phyloP scores from a whole-genome alignment of 1,140 invertebrate genomes.

The Caenorhabditis inopinata region DNA sequence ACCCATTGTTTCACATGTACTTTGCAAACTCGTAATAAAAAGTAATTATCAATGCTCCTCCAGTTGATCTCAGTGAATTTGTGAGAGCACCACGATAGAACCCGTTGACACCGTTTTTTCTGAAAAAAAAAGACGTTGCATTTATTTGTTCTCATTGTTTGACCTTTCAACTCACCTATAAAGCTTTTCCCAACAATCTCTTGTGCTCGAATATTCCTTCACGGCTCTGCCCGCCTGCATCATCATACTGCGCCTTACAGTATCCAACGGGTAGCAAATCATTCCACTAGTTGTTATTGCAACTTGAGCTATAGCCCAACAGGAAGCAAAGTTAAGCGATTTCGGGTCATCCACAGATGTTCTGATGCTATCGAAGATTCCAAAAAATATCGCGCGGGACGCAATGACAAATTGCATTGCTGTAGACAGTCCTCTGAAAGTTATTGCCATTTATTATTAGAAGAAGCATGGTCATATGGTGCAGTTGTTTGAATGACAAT shows the following conservation, averaged over 20 bases:
- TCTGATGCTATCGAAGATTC: conserved; percentile 65
- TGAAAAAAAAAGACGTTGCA: conserved; percentile 45
- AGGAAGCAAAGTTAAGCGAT: conserved; percentile 49
- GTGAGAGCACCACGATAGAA: conserved; percentile 58
- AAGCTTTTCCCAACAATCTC: conserved; percentile 54
- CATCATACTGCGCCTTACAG: conserved; percentile 58
- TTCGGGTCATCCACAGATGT: conserved; percentile 47
- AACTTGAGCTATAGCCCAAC: conserved; percentile 58
- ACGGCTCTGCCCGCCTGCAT: conserved; percentile 53
- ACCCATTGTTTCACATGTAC: conserved; percentile 44
- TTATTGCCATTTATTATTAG: neutral
- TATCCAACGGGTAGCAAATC: conserved; percentile 60
- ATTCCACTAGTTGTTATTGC: conserved; percentile 5
- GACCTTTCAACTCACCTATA: conserved; percentile 40
- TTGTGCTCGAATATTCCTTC: conserved; percentile 51
- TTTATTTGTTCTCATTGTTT: no score
- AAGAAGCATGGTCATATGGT: neutral
- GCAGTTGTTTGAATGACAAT: neutral
- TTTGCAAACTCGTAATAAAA: conserved; percentile 61
- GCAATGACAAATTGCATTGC: conserved; percentile 66
- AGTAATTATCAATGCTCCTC: conserved; percentile 58
- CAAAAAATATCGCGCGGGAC: conserved; percentile 67
- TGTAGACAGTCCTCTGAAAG: conserved; percentile 61
- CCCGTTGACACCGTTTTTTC: conserved; percentile 51
- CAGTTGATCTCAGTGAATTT: conserved; percentile 57